phyloP scores from a whole-genome alignment of 2,797 vertebrate genomes.

The Etheostoma nigrum region DNA sequence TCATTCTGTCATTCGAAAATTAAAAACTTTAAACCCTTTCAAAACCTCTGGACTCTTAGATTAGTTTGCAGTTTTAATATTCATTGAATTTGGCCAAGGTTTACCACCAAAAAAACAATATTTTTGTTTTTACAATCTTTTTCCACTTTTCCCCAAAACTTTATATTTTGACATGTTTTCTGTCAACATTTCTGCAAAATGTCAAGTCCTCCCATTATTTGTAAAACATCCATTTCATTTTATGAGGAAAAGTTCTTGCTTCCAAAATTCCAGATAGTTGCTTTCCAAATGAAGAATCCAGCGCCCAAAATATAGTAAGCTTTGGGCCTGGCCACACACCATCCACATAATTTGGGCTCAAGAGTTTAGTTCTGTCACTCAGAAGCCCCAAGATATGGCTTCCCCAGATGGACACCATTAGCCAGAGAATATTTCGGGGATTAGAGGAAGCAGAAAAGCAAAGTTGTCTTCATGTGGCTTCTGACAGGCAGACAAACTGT shows the following conservation, averaged over 20 bases:
- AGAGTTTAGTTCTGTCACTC: conserved; percentile 41
- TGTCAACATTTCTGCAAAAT: not conserved
- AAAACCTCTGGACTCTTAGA: not conserved
- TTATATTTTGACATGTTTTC: conserved; percentile 3
- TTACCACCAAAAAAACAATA: not conserved
- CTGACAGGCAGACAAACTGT: conserved; percentile 38
- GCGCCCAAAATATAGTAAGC: conserved; percentile 34
- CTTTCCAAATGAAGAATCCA: conserved; percentile 36
- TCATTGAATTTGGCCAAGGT: not conserved
- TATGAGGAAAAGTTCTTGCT: conserved; percentile 35
- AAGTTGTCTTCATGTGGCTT: conserved; percentile 67
- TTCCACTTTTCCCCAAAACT: not conserved
- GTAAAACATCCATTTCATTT: conserved; percentile 30
- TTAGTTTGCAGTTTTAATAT: not conserved
- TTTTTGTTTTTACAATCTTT: not conserved
- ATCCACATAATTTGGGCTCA: conserved; percentile 43
- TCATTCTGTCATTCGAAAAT: not conserved
- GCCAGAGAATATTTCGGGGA: conserved; percentile 31
- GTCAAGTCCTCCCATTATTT: not conserved
- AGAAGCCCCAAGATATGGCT: conserved; percentile 36
- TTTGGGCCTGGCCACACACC: conserved; percentile 43
- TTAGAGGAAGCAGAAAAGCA: conserved; percentile 59
- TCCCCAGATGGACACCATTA: conserved; percentile 71
- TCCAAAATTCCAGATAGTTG: conserved; percentile 21
- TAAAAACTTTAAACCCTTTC: conserved; percentile 6